phyloP scores from a whole-genome alignment of 2,888 invertebrate species.

The Oscheius onirici region DNA sequence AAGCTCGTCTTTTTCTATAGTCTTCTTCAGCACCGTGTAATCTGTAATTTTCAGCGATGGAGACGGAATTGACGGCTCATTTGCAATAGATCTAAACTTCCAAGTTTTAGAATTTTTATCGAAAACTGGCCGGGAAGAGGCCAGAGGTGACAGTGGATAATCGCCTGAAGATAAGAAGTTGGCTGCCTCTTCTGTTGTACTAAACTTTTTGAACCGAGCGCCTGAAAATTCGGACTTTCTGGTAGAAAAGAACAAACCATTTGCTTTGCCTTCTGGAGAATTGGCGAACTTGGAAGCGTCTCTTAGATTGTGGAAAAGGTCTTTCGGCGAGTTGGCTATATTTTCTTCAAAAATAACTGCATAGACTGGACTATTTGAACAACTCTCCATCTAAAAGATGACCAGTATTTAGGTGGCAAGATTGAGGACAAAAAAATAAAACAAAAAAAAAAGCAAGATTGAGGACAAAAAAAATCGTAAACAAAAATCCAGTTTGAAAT shows the following conservation, averaged over 20 bases:
- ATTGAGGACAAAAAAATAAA: neutral
- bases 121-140: neutral
- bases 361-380: constrained; percentile 39
- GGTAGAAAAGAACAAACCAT: constrained; percentile 36
- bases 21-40: constrained; percentile 47
- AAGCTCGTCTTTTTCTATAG: constrained; percentile 45
- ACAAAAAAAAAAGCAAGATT: neutral
- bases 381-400: neutral
- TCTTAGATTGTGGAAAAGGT: constrained; percentile 42
- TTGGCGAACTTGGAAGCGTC: constrained; percentile 56
- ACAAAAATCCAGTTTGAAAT: no score
- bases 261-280: constrained; percentile 50
- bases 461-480: no score
- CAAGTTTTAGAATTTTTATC: neutral
- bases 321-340: constrained; percentile 42
- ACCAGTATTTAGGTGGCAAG: neutral
- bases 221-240: no score
- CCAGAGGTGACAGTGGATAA: constrained; percentile 6
- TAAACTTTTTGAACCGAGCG: constrained; percentile 53
- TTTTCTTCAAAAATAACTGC: constrained; percentile 41
- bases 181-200: constrained; percentile 40
- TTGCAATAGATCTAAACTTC: neutral
- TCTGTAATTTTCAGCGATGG: constrained; percentile 41
- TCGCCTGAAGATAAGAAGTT: constrained; percentile 40
- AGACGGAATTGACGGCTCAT: constrained; percentile 42